These are phyloP conservation scores for Apogon hyalosoma DNA, from an alignment of 2,797 vertebrate species.

Conservation along the genomic window DNA sequence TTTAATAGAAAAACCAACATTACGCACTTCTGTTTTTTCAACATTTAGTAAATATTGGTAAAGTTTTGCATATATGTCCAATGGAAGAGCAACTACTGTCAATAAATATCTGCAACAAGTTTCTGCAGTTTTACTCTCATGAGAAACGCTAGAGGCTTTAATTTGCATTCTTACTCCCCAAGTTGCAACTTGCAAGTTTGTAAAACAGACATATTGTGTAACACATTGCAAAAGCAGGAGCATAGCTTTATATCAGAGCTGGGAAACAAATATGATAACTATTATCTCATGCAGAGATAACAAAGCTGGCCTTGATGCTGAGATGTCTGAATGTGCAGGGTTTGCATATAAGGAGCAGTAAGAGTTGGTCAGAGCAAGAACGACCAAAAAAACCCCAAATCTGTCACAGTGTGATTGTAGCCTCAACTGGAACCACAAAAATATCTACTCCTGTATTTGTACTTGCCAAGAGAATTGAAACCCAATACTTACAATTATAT, in stretches of 20 bases:
- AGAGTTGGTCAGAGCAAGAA: not conserved
- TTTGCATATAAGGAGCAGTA: not conserved
- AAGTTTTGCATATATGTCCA: too few relatives aligned
- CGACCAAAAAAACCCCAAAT: not conserved
- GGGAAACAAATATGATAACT: not conserved
- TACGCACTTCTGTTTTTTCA: too few relatives aligned
- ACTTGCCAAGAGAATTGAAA: not conserved
- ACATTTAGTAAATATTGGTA: too few relatives aligned
- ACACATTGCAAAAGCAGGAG: not conserved
- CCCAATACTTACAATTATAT: slow-evolving; percentile 92
- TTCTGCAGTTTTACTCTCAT: not conserved
- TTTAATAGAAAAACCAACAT: too few relatives aligned
- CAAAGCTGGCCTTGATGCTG: not conserved
- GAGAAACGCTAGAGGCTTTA: not conserved
- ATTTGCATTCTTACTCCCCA: not conserved
- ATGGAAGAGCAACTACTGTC: too few relatives aligned
- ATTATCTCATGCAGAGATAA: slow-evolving; percentile 3
- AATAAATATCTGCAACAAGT: not conserved
- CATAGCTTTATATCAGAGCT: not conserved
- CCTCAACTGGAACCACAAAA: not conserved
- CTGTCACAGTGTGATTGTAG: not conserved
- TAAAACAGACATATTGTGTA: not conserved
- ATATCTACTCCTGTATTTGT: not conserved
- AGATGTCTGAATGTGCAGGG: not conserved
- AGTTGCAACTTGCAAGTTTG: not conserved